These are phyloP conservation scores for Peromyscus eremicus DNA, from an alignment of 2,797 vertebrate species.

Conservation along the genomic window DNA sequence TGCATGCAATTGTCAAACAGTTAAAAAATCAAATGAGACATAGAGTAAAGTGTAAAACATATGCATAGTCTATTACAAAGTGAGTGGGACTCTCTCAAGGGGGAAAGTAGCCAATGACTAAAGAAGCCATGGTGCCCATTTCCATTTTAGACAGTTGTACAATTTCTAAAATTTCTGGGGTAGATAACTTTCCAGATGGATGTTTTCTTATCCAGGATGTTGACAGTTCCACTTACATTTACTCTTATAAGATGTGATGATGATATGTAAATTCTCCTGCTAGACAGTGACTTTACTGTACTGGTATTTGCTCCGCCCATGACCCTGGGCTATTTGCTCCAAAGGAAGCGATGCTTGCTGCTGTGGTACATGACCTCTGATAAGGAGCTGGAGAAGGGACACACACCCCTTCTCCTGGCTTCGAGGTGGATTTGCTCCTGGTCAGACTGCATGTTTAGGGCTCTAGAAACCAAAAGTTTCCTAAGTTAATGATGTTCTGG, in stretches of 20 bases:
- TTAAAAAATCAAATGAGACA: neutral
- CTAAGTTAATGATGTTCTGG: neutral
- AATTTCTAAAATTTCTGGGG: neutral
- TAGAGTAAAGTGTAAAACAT: neutral
- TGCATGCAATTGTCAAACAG: neutral
- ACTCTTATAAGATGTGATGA: neutral
- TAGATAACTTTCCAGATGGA: neutral
- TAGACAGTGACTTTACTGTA: neutral
- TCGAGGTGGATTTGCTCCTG: too few relatives aligned
- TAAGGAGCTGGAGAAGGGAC: too few relatives aligned
- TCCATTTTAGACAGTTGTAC: neutral
- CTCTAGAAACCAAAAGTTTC: neutral
- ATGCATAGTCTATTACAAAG: neutral
- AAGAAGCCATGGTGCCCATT: neutral
- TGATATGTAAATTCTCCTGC: neutral
- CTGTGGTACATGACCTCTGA: too few relatives aligned
- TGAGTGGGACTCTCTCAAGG: neutral
- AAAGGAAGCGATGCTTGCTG: too few relatives aligned
- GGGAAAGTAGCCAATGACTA: neutral
- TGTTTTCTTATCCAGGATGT: neutral
- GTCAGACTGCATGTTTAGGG: neutral
- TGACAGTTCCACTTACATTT: neutral
- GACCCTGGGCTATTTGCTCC: too few relatives aligned
- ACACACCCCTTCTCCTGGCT: too few relatives aligned
- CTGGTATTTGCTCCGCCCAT: too few relatives aligned